Percentiles rank a stretch among this genome's conserved stretches.
These are phyloP conservation scores for Potamarius usumacintae DNA, from an alignment of 2,113 vertebrate species.

Conservation along the genomic window DNA sequence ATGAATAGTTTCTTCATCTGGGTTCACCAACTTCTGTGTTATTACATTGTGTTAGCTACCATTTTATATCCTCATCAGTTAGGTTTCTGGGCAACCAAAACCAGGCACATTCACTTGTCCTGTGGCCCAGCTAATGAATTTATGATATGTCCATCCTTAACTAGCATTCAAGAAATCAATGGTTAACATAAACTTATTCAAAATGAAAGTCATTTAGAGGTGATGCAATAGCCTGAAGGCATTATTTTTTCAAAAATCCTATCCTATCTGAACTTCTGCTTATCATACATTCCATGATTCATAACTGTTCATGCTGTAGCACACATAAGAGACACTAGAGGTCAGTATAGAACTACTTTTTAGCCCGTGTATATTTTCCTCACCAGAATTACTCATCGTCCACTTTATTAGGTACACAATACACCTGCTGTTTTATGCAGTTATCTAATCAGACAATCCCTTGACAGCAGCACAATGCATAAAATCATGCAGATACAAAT, in stretches of 20 bases:
- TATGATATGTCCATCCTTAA: not conserved
- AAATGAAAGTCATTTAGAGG: not conserved
- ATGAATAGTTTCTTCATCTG: too few relatives aligned
- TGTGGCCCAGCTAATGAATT: not conserved
- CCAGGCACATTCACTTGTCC: not conserved
- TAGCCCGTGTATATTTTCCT: not conserved
- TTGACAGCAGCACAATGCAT: too few relatives aligned
- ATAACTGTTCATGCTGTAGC: conserved; percentile 6
- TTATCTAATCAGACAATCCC: too few relatives aligned
- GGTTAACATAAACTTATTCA: not conserved
- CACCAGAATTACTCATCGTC: too few relatives aligned
- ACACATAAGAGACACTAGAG: conserved; percentile 36
- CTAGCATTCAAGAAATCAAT: not conserved
- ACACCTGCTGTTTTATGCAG: too few relatives aligned
- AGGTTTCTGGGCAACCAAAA: not conserved
- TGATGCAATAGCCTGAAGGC: not conserved
- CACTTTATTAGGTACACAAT: too few relatives aligned
- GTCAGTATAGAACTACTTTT: conserved; percentile 37
- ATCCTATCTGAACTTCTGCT: not conserved
- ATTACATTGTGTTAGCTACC: not conserved
- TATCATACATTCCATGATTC: not conserved
- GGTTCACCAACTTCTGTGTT: not conserved
- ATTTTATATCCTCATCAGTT: not conserved
- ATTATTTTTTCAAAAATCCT: not conserved
- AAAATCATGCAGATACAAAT: too few relatives aligned